Base-by-base conservation (phyloP, 2,797 vertebrate species). In the Heliangelus exortis region DNA sequence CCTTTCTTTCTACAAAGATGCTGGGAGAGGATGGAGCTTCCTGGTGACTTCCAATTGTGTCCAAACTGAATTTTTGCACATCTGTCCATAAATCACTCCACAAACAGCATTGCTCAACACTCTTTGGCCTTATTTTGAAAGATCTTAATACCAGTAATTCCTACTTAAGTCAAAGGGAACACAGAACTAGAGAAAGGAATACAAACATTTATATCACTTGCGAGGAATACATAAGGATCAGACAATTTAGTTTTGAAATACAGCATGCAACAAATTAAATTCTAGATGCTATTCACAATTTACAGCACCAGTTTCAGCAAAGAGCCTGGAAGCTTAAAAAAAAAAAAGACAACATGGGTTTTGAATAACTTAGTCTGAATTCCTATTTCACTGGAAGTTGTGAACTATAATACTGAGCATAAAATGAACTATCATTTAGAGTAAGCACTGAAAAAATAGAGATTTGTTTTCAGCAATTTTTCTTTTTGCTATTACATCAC, bases 301-400 rank as follows among this genome's bases (percentile, higher is more conserved):
- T 84, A 65, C 72, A 79, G 74, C 62, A 94, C 87, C n/a, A 76
- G 33, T 80, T 92, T 72, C 68, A 92, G 62, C 59, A 92, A 33
- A 72, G n/a, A 87, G 28, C n/a, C 63, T 53, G 63, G 61, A 91
- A 91, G 39, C 29, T 85, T 21, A 93, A 86, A 73, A 88, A 72
- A 88, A 88, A 72, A 55, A 15, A 57, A 87, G 71, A 72, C 13
- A 41, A 41, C 13, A 41, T 93, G 45, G 0, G 12, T 95, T 95
- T 93, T 93, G 33, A 71, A 73, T 66, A 91, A 58, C 62, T 88
- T 69, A 74, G 31, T 71, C 65, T 94, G 63, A 63, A 68, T 84
- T 76, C 71, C 93, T 92, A 89, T 90, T 95, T 93, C 80, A 82
- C n/a, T 94, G 83, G 25, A 87, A 77, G 51, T 94, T 95, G 84